Conservation (phyloP, 2,113 vertebrate species). For the Sceloporus undulatus region DNA sequence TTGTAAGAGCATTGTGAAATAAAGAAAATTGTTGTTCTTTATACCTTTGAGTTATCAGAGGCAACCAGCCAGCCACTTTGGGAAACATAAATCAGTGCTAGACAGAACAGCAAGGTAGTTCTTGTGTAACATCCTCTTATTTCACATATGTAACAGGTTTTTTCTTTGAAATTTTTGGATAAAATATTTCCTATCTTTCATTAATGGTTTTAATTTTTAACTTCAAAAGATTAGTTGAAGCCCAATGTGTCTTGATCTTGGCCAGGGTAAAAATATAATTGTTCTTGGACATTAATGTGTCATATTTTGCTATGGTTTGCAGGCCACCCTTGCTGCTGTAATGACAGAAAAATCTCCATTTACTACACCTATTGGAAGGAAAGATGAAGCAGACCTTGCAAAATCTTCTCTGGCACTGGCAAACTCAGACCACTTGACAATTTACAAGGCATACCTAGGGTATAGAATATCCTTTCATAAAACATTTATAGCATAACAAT, state of each 20-base stretch:
- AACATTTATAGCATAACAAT: background rate
- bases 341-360: conserved; percentile 98
- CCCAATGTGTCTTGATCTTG: background rate
- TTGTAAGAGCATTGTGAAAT: background rate
- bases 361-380: conserved; percentile 92
- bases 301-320: conserved; percentile 52
- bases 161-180: background rate
- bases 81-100: background rate
- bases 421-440: conserved; percentile 94
- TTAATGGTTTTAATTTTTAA: background rate
- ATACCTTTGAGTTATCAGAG: background rate
- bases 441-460: conserved; percentile 94
- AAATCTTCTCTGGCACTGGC: conserved; percentile 89
- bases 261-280: background rate
- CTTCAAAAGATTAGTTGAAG: background rate
- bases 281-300: conserved; percentile 10
- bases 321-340: conserved; percentile 96
- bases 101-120: background rate
- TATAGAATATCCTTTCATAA: conserved; percentile 67
- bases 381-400: conserved; percentile 95
- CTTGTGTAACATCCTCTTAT: background rate
- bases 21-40: background rate
- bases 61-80: background rate
- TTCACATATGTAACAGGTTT: background rate
- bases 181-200: background rate